These are phyloP conservation scores for Therioaphis trifolii DNA, from an alignment of 2,888 invertebrate species.

Conservation along the genomic window DNA sequence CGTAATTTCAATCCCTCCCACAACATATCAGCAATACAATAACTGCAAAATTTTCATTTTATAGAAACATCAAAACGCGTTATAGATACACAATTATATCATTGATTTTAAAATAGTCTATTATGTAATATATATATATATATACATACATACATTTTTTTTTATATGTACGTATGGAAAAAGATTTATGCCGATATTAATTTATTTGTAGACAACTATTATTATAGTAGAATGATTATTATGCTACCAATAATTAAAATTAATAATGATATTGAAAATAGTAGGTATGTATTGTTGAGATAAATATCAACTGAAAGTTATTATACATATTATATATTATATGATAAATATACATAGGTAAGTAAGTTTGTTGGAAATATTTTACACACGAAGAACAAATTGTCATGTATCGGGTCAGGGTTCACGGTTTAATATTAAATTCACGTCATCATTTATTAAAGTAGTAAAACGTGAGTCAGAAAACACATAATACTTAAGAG, in stretches of 20 bases:
- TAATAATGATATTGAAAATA: too few relatives aligned
- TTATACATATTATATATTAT: background rate
- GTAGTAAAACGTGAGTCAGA: constrained; percentile 35
- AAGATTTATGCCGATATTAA: too few relatives aligned
- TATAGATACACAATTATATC: too few relatives aligned
- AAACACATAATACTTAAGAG: background rate
- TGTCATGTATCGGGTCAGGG: constrained; percentile 50
- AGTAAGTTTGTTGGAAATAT: constrained; percentile 4
- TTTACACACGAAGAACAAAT: constrained; percentile 25
- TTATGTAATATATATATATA: too few relatives aligned
- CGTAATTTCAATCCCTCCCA: constrained; percentile 28
- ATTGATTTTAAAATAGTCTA: too few relatives aligned
- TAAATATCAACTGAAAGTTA: background rate
- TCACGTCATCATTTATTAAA: constrained; percentile 44
- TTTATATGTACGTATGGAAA: too few relatives aligned
- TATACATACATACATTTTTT: too few relatives aligned
- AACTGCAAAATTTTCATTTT: background rate
- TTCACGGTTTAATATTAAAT: constrained; percentile 56
- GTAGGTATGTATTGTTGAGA: background rate
- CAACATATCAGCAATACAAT: background rate
- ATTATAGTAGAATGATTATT: too few relatives aligned
- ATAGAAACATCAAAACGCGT: background rate
- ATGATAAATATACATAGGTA: background rate
- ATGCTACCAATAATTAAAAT: too few relatives aligned
- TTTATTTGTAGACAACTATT: too few relatives aligned